phyloP scores from a whole-genome alignment of 2,113 vertebrate species.

The Ciconia boyciana region DNA sequence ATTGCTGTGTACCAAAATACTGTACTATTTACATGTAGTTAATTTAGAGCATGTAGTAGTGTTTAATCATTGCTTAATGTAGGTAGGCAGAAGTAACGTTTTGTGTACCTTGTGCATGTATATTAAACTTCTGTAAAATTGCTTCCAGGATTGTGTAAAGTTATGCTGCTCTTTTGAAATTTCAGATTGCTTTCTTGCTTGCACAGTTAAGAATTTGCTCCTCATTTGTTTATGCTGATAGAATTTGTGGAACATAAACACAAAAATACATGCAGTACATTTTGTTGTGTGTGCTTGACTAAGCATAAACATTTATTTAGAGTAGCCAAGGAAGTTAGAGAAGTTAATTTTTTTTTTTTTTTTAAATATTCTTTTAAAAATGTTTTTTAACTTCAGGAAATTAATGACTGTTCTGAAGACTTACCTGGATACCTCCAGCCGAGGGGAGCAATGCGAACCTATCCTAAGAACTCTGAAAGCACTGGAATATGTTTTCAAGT shows the following conservation, averaged over 20 bases:
- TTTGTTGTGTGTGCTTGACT: neutral
- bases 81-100: neutral
- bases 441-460: conserved; percentile 92
- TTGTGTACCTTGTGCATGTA: neutral
- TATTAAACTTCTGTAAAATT: neutral
- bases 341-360: neutral
- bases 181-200: neutral
- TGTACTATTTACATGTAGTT: neutral
- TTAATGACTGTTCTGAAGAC: conserved; percentile 94
- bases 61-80: neutral
- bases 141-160: neutral
- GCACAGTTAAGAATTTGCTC: neutral
- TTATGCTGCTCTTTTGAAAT: neutral
- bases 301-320: conserved; percentile 11
- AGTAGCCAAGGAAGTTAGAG: neutral
- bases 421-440: conserved; percentile 91
- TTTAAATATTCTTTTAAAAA: neutral
- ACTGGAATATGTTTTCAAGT: conserved; percentile 98
- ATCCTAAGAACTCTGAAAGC: conserved; percentile 94
- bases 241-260: neutral
- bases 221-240: neutral
- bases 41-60: neutral
- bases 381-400: conserved; percentile 77
- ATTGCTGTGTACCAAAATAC: neutral
- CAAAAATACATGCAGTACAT: neutral